Base-by-base conservation (phyloP, 2,113 vertebrate genomes). In the Oryzias melastigma region DNA sequence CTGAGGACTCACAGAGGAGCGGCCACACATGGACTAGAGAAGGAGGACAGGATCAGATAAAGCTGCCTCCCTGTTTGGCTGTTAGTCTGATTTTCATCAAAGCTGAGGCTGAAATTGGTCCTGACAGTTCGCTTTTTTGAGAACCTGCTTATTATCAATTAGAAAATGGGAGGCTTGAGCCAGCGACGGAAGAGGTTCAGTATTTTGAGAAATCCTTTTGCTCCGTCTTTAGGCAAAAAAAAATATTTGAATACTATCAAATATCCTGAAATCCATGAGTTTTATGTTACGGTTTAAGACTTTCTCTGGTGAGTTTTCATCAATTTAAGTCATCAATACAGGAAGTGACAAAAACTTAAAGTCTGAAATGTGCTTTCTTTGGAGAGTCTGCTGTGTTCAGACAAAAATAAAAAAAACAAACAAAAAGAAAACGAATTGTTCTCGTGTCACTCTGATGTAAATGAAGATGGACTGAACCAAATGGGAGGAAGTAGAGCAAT, bases 11-110 rank as follows among this genome's bases (percentile, higher is more conserved):
- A 7, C 18, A 25, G 20, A 19, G 44, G 12, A 22, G 16, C 5
- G 16, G 42, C 15, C 16, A 14, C 14, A 1, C 18, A 27, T 17
- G 19, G 3, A 10, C 45, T 46, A 24, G 35, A 22, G 51, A 62
- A 52, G 22, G 18, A 12, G n/a, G 27, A 52, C 44, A 61, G 13
- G 20, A 60, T 56, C 59, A 49, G 27, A 57, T 14, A 13, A 48
- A 4, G n/a, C 19, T 42, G 62, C 24, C 49, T 17, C 3, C 14
- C 7, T n/a, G n/a, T n/a, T n/a, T n/a, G n/a, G n/a, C n/a, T 17
- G 16, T 14, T n/a, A 3, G 14, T 17, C 29, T 10, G 29, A n/a
- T 50, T 60, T 41, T 41, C 29, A 60, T 41, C 41, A 20, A 8
- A 49, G 14, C 29, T 25, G 41, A 41, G 27, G 49, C 18, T 41